Base-by-base conservation (phyloP, 2,797 vertebrate genomes). In the Dendrocincla fuliginosa region DNA sequence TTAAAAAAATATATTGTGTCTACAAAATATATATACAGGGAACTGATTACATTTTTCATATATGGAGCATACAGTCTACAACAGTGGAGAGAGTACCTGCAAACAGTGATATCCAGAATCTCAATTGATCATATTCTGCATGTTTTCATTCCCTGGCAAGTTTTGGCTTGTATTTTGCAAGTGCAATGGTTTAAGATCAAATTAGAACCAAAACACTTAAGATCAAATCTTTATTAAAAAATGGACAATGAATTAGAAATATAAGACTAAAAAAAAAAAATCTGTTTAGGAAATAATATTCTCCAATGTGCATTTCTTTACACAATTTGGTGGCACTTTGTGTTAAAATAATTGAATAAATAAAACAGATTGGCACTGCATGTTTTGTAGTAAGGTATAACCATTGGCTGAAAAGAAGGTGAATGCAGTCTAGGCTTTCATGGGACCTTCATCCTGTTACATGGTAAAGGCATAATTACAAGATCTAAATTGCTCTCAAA, bases 161-260 rank as follows among this genome's bases (percentile, higher is more conserved):
- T 90, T 87, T 90, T 88, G 65, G n/a, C 46, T 84, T 69, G 32
- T 49, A 35, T 84, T 95, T 91, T 90, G 35, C 47, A 89, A 76
- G 30, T 4, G 3, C 46, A 82, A 69, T 86, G 25, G 33, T 91
- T 75, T 75, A 84, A 69, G 37, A 67, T 53, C 30, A 67, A 67
- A 53, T 60, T 84, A 60, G 41, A 47, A 79, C 17, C 1, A 10
- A 67, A 67, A 42, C 2, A 3, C 56, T 69, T 73, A 76, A 59
- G 37, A 65, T 50, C 6, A 84, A 86, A 61, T 69, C 32, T 76
- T 91, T 55, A 39, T 25, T 23, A 78, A 83, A 75, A 91, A 82
- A 56, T 6, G 7, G 25, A 93, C 39, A 69, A 71, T 28, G 25
- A 81, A 37, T 57, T 41, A 75, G 60, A 69, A 90, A 79, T 9